These are phyloP conservation scores for Rhinatrema bivittatum DNA, from an alignment of 2,797 vertebrate species.

Conservation along the genomic window DNA sequence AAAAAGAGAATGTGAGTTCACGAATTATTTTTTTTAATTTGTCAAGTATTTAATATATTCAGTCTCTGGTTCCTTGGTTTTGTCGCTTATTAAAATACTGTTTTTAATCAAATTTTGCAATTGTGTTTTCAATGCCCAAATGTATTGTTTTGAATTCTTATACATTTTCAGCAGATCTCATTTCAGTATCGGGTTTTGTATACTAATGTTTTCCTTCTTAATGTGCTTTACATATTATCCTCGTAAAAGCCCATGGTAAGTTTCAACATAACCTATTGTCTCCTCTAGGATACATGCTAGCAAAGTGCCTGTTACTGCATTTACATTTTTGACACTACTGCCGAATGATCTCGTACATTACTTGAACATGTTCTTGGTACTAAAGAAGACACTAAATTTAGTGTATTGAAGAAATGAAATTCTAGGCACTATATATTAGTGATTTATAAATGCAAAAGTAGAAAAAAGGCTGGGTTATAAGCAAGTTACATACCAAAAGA, in stretches of 20 bases:
- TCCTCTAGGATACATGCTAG: background rate
- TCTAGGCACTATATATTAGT: background rate
- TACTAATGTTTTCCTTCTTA: background rate
- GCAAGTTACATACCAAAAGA: background rate
- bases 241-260: background rate
- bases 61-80: conserved; percentile 35
- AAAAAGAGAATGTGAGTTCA: conserved; percentile 48
- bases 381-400: conserved; percentile 17
- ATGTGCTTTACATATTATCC: conserved; percentile 1
- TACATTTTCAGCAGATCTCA: conserved; percentile 20
- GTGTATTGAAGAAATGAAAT: background rate
- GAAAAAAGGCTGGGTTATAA: background rate
- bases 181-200: conserved; percentile 14
- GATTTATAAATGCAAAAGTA: background rate
- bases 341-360: conserved; percentile 10
- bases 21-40: conserved; percentile 12
- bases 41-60: conserved; percentile 70
- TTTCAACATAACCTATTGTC: background rate
- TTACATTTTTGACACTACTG: background rate
- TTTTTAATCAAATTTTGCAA: conserved; percentile 25
- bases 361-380: no score
- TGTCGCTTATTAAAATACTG: conserved; percentile 53
- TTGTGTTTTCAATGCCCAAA: conserved; percentile 22
- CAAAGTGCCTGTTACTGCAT: no score
- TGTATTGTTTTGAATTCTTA: conserved; percentile 27